Base-by-base conservation (phyloP, 2,797 vertebrate species). In the Sandelia bainsii region DNA sequence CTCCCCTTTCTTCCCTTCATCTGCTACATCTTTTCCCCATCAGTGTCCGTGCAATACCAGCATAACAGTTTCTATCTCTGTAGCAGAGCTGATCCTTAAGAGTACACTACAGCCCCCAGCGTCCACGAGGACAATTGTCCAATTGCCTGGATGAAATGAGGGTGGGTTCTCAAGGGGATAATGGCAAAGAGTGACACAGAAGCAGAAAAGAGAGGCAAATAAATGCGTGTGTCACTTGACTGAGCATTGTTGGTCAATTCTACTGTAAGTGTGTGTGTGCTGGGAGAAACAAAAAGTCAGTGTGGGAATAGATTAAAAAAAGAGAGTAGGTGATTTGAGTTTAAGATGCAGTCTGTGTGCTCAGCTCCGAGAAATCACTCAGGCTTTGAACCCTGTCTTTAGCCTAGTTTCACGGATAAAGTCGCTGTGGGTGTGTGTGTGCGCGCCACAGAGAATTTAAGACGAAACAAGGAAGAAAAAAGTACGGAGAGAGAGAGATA, bases 331-430 rank as follows among this genome's bases (percentile, higher is more conserved):
- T 83, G 75, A 86, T 85, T 74, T 72, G 46, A 51, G 70, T 74
- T 82, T 85, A 80, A 88, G 75, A 86, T 81, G 69, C 72, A 80
- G 79, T 66, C 61, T 56, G 63, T 68, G 73, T 34, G 56, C 58
- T 62, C 69, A 32, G 56, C 80, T 74, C 73, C n/a, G 29, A 48
- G 61, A 81, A 87, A 81, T 80, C 80, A 62, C 54, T 76, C 62
- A 70, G 25, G 64, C 84, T 89, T 88, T 87, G 79, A 85, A 76
- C 71, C 54, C 69, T 32, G 75, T 79, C 83, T 84, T 69, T 81
- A 72, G 60, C 62, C 45, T 25, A 27, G 70, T 77, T 80, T 81
- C 68, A 69, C 70, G 74, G 58, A 75, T 78, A 77, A 71, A 71
- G 69, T 20, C 23, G 9, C 3, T 7, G 19, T 16, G 50, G 57